Evolutionary conservation across 2,888 invertebrate genomes (phyloP).

Genomic region (Xylota sylvarum): DNA sequence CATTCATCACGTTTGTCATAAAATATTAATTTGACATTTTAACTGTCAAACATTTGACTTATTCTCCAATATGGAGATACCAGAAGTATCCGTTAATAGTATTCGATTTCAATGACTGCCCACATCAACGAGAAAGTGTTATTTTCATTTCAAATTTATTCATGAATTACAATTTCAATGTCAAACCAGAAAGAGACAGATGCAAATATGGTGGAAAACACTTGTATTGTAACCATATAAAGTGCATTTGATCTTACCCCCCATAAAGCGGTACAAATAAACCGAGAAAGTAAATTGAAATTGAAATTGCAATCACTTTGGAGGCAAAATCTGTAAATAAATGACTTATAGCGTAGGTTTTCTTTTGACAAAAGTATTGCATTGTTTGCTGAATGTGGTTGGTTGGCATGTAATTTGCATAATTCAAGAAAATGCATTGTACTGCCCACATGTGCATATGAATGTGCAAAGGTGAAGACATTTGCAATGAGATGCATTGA

Average conservation of each 20-base stretch:
- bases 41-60: constrained; percentile 2
- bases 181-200: constrained; percentile 34
- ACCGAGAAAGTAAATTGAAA: constrained; percentile 63
- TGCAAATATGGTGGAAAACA: constrained; percentile 9
- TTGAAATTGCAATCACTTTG: constrained; percentile 45
- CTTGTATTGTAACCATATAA: neutral
- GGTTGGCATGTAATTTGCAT: constrained; percentile 16
- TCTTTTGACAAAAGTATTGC: constrained; percentile 4
- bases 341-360: constrained; percentile 13
- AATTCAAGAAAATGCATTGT: neutral
- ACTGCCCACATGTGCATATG: neutral
- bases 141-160: constrained; percentile 20
- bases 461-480: neutral
- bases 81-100: constrained; percentile 11
- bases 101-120: neutral
- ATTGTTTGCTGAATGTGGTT: neutral
- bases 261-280: constrained; percentile 12
- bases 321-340: neutral
- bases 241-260: constrained; percentile 12
- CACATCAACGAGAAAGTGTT: constrained; percentile 23
- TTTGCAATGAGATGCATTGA: constrained; percentile 25
- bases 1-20: constrained; percentile 37
- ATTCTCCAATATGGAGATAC: constrained; percentile 23
- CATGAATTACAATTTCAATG: constrained; percentile 49
- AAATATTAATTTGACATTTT: constrained; percentile 28